Percentiles rank a stretch among this genome's conserved stretches.
phyloP scores from a whole-genome alignment of 1,140 invertebrate species.

The Tribolium castaneum region DNA sequence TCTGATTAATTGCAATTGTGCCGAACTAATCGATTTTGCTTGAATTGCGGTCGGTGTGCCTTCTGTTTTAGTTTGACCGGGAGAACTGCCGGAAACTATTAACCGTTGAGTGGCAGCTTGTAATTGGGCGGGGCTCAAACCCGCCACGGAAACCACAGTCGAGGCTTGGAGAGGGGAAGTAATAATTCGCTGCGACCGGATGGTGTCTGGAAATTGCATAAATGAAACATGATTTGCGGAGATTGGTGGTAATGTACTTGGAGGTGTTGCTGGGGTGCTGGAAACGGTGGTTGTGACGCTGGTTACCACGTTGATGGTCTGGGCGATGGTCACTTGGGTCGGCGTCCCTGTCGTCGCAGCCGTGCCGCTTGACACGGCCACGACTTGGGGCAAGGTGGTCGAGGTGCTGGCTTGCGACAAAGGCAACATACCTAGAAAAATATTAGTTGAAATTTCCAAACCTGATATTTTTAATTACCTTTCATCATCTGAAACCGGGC shows the following conservation, averaged over 20 bases:
- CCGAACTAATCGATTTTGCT: conserved; percentile 66
- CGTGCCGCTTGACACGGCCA: neutral
- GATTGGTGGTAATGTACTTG: conserved; percentile 54
- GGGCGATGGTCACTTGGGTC: neutral
- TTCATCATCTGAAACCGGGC: conserved; percentile 59
- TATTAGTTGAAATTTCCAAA: too few relatives aligned
- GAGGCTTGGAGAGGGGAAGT: conserved; percentile 64
- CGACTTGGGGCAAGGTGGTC: neutral
- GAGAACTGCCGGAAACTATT: conserved; percentile 64
- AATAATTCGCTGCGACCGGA: conserved; percentile 65
- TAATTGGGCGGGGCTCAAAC: conserved; percentile 64
- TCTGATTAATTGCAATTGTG: conserved; percentile 66
- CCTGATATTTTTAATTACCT: conserved; percentile 40
- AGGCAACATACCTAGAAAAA: conserved; percentile 11
- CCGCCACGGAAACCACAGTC: conserved; percentile 65
- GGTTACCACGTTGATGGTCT: conserved; percentile 54
- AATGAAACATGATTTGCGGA: too few relatives aligned
- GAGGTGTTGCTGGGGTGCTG: conserved; percentile 57
- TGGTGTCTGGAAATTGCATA: conserved; percentile 55
- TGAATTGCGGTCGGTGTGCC: conserved; percentile 63
- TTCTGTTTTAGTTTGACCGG: conserved; percentile 60
- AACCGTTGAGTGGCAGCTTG: conserved; percentile 66
- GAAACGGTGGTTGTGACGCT: conserved; percentile 63
- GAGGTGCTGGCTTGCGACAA: conserved; percentile 37
- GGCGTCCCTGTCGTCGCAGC: neutral